Evolutionary conservation across 2,888 invertebrate genomes (phyloP).

Genomic region (Coelinius sp.): DNA sequence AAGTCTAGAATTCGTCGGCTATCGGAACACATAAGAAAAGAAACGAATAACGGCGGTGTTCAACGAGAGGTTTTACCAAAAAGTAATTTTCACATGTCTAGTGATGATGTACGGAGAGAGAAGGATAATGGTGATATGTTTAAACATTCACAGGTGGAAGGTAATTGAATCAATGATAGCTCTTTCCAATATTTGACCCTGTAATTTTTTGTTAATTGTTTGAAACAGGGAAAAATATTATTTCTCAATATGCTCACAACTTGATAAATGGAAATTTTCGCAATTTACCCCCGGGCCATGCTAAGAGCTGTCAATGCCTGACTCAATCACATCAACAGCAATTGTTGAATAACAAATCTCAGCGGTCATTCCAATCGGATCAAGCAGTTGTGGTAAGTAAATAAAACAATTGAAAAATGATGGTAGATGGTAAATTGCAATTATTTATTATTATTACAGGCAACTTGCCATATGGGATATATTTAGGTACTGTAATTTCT

Average conservation of each 20-base stretch:
- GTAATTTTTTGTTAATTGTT: background rate
- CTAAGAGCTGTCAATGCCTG: constrained; percentile 63
- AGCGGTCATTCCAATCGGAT: constrained; percentile 64
- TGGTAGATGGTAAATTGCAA: constrained; percentile 54
- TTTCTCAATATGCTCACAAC: constrained; percentile 60
- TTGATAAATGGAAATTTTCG: constrained; percentile 56
- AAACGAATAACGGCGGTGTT: constrained; percentile 47
- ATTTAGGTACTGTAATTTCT: constrained; percentile 67
- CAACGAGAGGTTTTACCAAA: constrained; percentile 48
- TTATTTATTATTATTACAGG: constrained; percentile 68
- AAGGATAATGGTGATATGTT: constrained; percentile 50
- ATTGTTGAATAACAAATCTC: constrained; percentile 57
- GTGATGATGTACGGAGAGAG: constrained; percentile 60
- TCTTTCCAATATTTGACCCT: background rate
- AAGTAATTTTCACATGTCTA: constrained; percentile 59
- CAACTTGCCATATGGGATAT: constrained; percentile 67
- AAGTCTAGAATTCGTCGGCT: constrained; percentile 63
- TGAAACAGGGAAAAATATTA: constrained; percentile 46
- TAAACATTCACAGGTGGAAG: constrained; percentile 53
- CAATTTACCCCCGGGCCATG: constrained; percentile 54
- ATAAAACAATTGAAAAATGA: background rate
- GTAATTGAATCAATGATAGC: background rate
- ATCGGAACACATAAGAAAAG: constrained; percentile 65
- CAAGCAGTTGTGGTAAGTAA: constrained; percentile 60
- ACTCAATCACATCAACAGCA: constrained; percentile 47